These are phyloP conservation scores for Microtus richardsoni DNA, from an alignment of 2,113 vertebrate genomes.

Conservation along the genomic window DNA sequence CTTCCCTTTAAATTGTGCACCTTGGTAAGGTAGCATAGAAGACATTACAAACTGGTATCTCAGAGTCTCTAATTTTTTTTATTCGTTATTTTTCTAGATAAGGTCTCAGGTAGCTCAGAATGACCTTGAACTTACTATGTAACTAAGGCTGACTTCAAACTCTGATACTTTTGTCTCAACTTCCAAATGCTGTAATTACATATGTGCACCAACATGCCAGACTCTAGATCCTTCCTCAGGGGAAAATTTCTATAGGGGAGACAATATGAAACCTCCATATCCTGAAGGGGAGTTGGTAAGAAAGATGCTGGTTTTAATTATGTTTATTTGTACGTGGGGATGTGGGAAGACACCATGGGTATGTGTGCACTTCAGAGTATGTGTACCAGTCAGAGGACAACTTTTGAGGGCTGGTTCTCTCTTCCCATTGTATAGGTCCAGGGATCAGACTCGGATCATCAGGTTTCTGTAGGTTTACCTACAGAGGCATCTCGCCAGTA, in stretches of 20 bases:
- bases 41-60: not conserved
- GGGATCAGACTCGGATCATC: not conserved
- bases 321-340: not conserved
- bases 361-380: too few relatives aligned
- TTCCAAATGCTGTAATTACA: not conserved
- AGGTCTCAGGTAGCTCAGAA: not conserved
- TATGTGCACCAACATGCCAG: not conserved
- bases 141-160: not conserved
- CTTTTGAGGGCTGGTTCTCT: not conserved
- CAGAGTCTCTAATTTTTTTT: not conserved
- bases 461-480: not conserved
- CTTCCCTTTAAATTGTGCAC: not conserved
- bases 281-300: not conserved
- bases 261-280: not conserved
- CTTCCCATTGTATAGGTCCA: not conserved
- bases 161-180: not conserved
- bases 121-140: not conserved
- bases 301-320: not conserved
- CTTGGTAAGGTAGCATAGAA: not conserved
- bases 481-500: not conserved
- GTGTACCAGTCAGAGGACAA: too few relatives aligned
- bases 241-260: not conserved
- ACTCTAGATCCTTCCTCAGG: conserved; percentile 11
- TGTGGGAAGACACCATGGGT: not conserved
- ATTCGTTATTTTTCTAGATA: not conserved